phyloP scores from a whole-genome alignment of 1,140 invertebrate genomes.

The Tetramorium simillimum region DNA sequence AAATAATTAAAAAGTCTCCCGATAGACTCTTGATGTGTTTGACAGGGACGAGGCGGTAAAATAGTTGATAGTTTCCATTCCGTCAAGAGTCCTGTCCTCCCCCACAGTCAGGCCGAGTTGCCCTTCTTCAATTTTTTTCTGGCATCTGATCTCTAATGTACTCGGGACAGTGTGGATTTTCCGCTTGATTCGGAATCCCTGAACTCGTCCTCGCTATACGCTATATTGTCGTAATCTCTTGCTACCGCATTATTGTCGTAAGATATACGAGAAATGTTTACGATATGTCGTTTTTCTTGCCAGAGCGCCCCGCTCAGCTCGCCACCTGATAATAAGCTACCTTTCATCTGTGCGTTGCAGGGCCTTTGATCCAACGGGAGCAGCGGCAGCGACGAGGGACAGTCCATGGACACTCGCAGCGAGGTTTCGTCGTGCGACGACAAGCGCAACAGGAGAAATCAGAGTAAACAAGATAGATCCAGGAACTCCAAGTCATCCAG shows the following conservation, averaged over 20 bases:
- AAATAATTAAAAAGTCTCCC: constrained; percentile 3
- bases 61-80: neutral
- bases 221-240: constrained; percentile 71
- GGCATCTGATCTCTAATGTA: no score
- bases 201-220: constrained; percentile 66
- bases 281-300: constrained; percentile 67
- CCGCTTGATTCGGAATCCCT: constrained; percentile 35
- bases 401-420: constrained; percentile 89
- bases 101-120: neutral
- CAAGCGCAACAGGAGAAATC: constrained; percentile 84
- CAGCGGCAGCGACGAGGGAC: neutral
- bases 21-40: constrained; percentile 26
- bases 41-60: neutral
- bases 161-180: constrained; percentile 50
- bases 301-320: constrained; percentile 30
- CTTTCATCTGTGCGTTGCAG: constrained; percentile 75
- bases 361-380: constrained; percentile 50
- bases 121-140: no score
- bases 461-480: constrained; percentile 79
- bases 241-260: constrained; percentile 68
- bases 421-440: constrained; percentile 89
- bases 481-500: constrained; percentile 84
- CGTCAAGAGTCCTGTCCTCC: no score
- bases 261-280: constrained; percentile 69
- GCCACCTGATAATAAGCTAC: constrained; percentile 63